A percentile compares a stretch with the other conserved stretches of the same genome.
Evolutionary conservation across 2,888 invertebrate species (phyloP).

Genomic region (Branchipolynoe longqiensis): DNA sequence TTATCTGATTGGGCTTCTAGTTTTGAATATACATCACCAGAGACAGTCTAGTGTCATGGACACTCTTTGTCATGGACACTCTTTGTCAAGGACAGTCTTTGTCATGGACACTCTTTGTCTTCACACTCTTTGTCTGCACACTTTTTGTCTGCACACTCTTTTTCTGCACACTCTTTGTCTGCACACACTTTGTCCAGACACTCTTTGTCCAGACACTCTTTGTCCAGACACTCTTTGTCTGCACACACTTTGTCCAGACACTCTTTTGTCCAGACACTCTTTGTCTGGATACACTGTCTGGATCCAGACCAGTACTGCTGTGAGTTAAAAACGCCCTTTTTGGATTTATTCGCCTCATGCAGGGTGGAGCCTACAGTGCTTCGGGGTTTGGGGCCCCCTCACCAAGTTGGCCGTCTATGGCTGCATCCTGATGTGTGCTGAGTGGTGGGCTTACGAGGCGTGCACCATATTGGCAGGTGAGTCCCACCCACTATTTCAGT

Average conservation of each 20-base stretch:
- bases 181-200: neutral
- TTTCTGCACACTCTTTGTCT: too few relatives aligned
- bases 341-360: neutral
- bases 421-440: constrained; percentile 16
- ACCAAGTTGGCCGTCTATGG: constrained; percentile 13
- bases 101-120: too few relatives aligned
- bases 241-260: neutral
- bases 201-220: neutral
- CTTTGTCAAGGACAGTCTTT: too few relatives aligned
- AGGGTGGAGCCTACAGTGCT: constrained; percentile 22
- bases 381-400: neutral
- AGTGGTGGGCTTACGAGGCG: constrained; percentile 10
- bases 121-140: too few relatives aligned
- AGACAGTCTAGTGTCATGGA: too few relatives aligned
- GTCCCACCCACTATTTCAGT: neutral
- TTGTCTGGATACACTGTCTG: neutral
- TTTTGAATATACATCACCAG: too few relatives aligned
- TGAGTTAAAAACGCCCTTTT: neutral
- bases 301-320: neutral
- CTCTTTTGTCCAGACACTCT: neutral
- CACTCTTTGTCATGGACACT: too few relatives aligned
- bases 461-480: constrained; percentile 10
- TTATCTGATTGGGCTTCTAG: too few relatives aligned
- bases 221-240: neutral
- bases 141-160: too few relatives aligned